phyloP scores from a whole-genome alignment of 2,113 vertebrate species.

The Thunnus maccoyii region DNA sequence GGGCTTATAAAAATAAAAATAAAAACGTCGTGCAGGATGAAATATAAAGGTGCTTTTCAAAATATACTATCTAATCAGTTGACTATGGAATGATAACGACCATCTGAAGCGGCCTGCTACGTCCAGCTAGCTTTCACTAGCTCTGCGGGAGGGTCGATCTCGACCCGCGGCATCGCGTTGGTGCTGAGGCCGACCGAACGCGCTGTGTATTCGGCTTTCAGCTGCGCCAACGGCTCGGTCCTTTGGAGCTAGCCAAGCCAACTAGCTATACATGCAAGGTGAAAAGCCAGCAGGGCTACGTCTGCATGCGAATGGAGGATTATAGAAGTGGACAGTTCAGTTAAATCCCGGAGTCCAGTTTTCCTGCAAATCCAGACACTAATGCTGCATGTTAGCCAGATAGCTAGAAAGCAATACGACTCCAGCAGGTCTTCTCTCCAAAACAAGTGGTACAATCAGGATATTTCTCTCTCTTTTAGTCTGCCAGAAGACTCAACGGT shows the following conservation, averaged over 20 bases:
- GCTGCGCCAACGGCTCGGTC: slow-evolving; percentile 14
- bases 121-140: slow-evolving; percentile 50
- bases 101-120: slow-evolving; percentile 11
- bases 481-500: not conserved
- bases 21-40: not conserved
- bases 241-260: slow-evolving; percentile 26
- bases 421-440: slow-evolving; percentile 33
- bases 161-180: slow-evolving; percentile 70
- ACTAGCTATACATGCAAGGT: slow-evolving; percentile 25
- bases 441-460: slow-evolving; percentile 23
- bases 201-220: slow-evolving; percentile 22
- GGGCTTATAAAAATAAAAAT: not conserved
- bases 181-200: slow-evolving; percentile 16
- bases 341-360: slow-evolving; percentile 28
- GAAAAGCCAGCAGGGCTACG: slow-evolving; percentile 7
- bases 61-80: not conserved
- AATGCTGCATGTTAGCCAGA: slow-evolving; percentile 65
- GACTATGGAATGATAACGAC: not conserved
- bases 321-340: not conserved
- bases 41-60: not conserved
- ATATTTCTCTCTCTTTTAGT: not conserved
- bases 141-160: slow-evolving; percentile 39
- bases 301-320: not conserved
- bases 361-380: slow-evolving; percentile 44
- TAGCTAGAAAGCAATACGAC: slow-evolving; percentile 40